Percentiles rank a stretch among this genome's conserved stretches.
These are phyloP conservation scores for Lophotis ruficrista DNA, from an alignment of 2,113 vertebrate genomes.

Conservation along the genomic window DNA sequence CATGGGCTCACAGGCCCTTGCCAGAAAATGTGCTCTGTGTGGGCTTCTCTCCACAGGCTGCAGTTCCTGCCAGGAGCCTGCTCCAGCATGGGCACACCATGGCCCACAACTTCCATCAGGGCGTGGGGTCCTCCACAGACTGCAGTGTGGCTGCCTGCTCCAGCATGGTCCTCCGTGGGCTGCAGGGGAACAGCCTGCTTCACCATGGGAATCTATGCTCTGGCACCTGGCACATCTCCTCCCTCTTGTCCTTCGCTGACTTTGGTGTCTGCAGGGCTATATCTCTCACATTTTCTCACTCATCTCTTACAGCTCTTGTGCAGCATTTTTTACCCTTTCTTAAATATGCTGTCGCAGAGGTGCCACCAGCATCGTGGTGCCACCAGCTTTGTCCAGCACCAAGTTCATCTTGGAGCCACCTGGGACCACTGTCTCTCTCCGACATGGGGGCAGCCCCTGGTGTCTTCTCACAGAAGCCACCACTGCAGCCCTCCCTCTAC, in stretches of 20 bases:
- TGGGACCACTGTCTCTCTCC: not conserved
- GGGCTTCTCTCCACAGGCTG: not conserved
- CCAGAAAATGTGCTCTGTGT: not conserved
- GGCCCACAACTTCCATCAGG: not conserved
- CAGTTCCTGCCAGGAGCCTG: not conserved
- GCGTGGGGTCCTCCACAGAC: too few relatives aligned
- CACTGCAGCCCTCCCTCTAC: too few relatives aligned
- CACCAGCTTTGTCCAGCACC: not conserved
- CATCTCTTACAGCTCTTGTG: not conserved
- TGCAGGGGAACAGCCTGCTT: not conserved
- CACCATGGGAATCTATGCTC: not conserved
- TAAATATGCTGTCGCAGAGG: not conserved
- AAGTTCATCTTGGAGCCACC: not conserved
- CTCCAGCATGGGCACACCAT: not conserved
- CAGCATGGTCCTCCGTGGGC: rapidly evolving
- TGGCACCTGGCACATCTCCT: not conserved
- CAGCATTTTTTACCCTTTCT: not conserved
- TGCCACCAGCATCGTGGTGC: rapidly evolving
- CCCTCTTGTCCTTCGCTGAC: not conserved
- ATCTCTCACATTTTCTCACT: not conserved
- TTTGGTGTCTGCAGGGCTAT: not conserved
- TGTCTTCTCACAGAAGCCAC: not conserved
- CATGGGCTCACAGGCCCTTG: not conserved
- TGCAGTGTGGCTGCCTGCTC: not conserved
- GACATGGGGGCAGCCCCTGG: not conserved